Percentiles rank a stretch among this genome's conserved stretches.
phyloP scores from a whole-genome alignment of 2,888 invertebrate genomes.

The Eupithecia abbreviata region DNA sequence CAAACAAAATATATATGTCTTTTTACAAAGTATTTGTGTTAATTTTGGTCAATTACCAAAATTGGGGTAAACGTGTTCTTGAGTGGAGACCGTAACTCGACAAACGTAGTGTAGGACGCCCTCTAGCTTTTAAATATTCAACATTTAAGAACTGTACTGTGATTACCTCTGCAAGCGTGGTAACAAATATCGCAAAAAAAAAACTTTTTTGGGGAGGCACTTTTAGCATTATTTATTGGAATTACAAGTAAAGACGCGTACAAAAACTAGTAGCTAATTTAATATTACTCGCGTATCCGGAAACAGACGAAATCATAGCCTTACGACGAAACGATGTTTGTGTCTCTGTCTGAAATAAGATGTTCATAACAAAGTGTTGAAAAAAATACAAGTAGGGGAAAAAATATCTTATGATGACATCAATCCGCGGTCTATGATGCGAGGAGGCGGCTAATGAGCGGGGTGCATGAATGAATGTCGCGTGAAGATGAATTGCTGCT shows the following conservation, averaged over 20 bases:
- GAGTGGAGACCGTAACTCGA: no score
- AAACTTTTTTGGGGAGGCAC: no score
- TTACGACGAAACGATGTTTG: neutral
- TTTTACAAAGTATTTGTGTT: no score
- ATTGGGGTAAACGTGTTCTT: no score
- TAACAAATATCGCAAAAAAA: no score
- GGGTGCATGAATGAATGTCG: slow-evolving; percentile 44
- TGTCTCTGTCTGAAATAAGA: neutral
- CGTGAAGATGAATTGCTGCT: slow-evolving; percentile 41
- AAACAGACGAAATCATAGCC: neutral
- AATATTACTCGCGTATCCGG: neutral
- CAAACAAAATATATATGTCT: no score
- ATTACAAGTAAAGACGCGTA: neutral
- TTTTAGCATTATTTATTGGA: neutral
- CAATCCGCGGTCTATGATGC: slow-evolving; percentile 38
- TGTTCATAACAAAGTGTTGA: neutral
- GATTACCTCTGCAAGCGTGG: no score
- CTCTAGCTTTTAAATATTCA: no score
- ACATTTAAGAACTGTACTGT: no score
- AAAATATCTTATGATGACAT: slow-evolving; percentile 36
- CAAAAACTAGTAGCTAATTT: neutral
- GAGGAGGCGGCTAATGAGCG: slow-evolving; percentile 51
- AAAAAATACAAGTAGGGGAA: slow-evolving; percentile 6
- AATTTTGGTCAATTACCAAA: no score
- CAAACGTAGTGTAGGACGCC: no score